Evolutionary conservation across 2,797 vertebrate species (phyloP), one percentile per base, ranked within the genome.

Genomic region (Helicolenus hilgendorfi): DNA sequence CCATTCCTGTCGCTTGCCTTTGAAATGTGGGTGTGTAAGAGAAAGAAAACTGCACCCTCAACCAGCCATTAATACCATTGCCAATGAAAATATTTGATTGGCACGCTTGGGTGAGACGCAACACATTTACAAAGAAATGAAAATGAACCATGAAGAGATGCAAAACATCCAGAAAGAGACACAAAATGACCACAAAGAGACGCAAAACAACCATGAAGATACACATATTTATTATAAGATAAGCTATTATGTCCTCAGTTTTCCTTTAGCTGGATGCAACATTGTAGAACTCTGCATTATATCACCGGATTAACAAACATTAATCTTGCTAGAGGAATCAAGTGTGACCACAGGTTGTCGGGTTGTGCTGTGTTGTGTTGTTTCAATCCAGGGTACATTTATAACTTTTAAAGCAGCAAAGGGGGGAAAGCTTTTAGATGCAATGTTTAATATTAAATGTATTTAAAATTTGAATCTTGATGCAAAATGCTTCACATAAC

Each of bases 41-140:
- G 13, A 86, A 9, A 31, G 7, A 49, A 5, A 55, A 5, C 31
- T 4, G 67, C 84, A 63, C 83, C 72, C 72, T 68, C 20, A 35
- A 63, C 27, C 73, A 71, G 35, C 29, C 56, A 89, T 84, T 76
- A 91, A 82, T 77, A 80, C 93, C 41, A 72, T 20, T 45, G 31
- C 22, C 27, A 72, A 93, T 91, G 80, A 89, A 92, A 94, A 95
- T 85, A 92, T 90, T 91, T 89, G 86, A 91, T 90, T 89, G 74
- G 20, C 71, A 75, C 31, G 71, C 36, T 27, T 89, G 86, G 92
- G 69, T 49, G 82, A 82, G 81, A 93, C 92, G 89, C 20, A 53
- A 53, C 3, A n/a, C 20, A n/a, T 45, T 45, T 18, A 56, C 29
- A 71, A 55, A 56, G n/a, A 35, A n/a, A 56, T 15, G 49, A 49